phyloP scores from a whole-genome alignment of 2,113 vertebrate genomes.

The Apteryx owenii region DNA sequence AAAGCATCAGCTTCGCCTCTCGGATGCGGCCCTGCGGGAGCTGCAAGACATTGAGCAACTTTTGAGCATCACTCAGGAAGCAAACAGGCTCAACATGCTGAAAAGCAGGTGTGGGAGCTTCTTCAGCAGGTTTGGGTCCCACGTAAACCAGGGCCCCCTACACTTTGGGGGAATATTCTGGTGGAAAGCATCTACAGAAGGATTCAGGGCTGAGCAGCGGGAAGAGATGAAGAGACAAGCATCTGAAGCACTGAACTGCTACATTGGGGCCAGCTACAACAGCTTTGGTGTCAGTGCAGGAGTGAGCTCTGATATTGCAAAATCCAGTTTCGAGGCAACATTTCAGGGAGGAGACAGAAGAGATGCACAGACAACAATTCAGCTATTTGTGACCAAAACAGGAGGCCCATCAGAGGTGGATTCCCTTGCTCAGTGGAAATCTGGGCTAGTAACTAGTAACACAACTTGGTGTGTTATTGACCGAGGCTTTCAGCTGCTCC shows the following conservation, averaged over 20 bases:
- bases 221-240: constrained; percentile 22
- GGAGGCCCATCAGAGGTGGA: constrained; percentile 63
- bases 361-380: neutral
- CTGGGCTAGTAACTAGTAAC: constrained; percentile 44
- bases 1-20: constrained; percentile 58
- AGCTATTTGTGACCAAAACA: constrained; percentile 17
- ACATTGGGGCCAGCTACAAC: neutral
- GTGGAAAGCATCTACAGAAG: constrained; percentile 66
- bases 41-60: constrained; percentile 57
- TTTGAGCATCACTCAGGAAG: neutral
- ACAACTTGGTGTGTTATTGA: constrained; percentile 67
- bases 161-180: constrained; percentile 78
- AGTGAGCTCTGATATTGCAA: rapidly evolving
- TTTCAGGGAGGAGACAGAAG: neutral
- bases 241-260: neutral
- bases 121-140: constrained; percentile 75
- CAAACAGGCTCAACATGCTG: neutral
- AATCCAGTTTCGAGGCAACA: neutral
- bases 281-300: rapidly evolving
- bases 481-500: constrained; percentile 29
- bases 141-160: constrained; percentile 66
- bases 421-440: constrained; percentile 62
- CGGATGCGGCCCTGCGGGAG: constrained; percentile 50
- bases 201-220: constrained; percentile 10
- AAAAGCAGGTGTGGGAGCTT: constrained; percentile 6